Conservation (phyloP, 2,797 vertebrate genomes). For the Lithobates sylvaticus region DNA sequence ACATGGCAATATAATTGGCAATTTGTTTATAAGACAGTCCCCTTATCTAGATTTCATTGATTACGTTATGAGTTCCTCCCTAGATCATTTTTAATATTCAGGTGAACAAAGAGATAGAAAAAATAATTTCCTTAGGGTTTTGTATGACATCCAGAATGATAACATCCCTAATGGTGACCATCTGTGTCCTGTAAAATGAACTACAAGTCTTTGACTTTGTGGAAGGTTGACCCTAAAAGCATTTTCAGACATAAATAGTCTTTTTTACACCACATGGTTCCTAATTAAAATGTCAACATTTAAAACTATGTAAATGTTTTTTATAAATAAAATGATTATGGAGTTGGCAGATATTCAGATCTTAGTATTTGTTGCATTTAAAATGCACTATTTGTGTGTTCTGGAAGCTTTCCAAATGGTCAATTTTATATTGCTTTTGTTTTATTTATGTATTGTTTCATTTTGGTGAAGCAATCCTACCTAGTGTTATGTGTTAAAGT, state of each 20-base stretch:
- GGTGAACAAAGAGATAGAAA: background rate
- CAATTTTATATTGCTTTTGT: no score
- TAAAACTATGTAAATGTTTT: background rate
- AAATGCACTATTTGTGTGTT: no score
- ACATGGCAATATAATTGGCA: background rate
- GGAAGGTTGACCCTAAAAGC: background rate
- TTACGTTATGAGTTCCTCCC: conserved; percentile 1
- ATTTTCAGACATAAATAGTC: background rate
- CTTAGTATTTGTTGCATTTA: no score
- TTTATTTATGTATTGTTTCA: no score
- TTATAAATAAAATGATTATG: background rate
- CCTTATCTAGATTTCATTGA: conserved; percentile 4
- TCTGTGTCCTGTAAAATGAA: background rate
- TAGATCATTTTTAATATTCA: background rate
- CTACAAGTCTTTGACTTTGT: background rate
- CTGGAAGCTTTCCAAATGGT: no score
- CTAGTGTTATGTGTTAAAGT: no score
- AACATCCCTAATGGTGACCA: conserved; percentile 1
- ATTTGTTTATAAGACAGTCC: background rate
- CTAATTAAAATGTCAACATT: background rate
- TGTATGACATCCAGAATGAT: background rate
- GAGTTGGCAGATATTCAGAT: background rate
- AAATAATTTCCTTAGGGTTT: background rate
- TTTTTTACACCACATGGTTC: background rate
- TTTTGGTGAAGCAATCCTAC: no score